A percentile compares a stretch with the other conserved stretches of the same genome.
These are phyloP conservation scores for Phocoena phocoena DNA, from an alignment of 2,113 vertebrate species.

Conservation along the genomic window DNA sequence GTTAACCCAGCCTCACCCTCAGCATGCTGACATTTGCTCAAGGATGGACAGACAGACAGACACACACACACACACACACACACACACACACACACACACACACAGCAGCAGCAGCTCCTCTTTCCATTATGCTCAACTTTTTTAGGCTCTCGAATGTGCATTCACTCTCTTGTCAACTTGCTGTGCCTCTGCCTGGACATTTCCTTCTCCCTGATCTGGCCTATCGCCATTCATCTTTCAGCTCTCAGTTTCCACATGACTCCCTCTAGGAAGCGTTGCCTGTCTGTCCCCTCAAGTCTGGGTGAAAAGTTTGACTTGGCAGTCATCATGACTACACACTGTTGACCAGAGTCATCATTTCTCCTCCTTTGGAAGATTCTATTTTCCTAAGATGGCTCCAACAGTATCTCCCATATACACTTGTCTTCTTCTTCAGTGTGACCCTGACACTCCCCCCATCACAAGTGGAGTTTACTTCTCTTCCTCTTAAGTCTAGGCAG, in stretches of 20 bases:
- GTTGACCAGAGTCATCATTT: background rate
- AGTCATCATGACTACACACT: background rate
- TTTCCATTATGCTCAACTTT: background rate
- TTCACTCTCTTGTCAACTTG: background rate
- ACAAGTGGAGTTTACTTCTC: background rate
- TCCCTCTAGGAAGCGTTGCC: background rate
- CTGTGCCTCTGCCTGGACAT: background rate
- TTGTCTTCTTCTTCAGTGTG: background rate
- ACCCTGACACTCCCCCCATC: background rate
- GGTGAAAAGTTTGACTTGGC: background rate
- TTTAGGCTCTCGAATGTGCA: background rate
- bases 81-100: background rate
- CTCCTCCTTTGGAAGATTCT: background rate
- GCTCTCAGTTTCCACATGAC: background rate
- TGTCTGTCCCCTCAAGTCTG: background rate
- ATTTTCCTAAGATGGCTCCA: background rate
- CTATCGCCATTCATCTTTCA: background rate
- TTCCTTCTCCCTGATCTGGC: background rate
- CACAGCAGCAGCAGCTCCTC: background rate
- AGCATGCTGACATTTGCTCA: background rate
- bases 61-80: background rate
- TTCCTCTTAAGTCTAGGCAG: conserved; percentile 11
- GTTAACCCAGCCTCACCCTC: background rate
- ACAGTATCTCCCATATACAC: background rate
- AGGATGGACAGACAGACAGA: background rate